Conservation (phyloP, 2,888 invertebrate species). For the Ormia ochracea region DNA sequence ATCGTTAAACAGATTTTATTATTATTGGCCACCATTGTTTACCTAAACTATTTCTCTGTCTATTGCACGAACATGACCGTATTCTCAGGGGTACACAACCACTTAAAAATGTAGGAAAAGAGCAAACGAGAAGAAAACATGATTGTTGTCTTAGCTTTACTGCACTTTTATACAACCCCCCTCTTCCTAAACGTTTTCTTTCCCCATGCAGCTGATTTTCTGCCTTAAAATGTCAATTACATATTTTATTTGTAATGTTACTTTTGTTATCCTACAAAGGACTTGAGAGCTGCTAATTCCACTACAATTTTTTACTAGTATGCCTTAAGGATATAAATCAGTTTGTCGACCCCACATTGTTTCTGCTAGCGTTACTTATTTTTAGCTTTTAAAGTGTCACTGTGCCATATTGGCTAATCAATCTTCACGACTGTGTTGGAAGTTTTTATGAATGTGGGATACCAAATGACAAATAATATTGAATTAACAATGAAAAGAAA, state of each 20-base stretch:
- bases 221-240: too few relatives aligned
- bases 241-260: too few relatives aligned
- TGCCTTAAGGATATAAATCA: neutral
- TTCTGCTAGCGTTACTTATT: neutral
- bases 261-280: too few relatives aligned
- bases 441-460: constrained; percentile 13
- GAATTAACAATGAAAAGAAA: neutral
- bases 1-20: neutral
- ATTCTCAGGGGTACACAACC: neutral
- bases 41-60: neutral
- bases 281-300: too few relatives aligned
- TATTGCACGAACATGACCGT: too few relatives aligned
- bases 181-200: too few relatives aligned
- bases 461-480: constrained; percentile 21
- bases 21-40: neutral
- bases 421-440: constrained; percentile 15
- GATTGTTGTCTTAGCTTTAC: too few relatives aligned
- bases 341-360: neutral
- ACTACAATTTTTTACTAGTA: too few relatives aligned
- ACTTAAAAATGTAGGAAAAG: neutral
- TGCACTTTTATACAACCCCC: too few relatives aligned
- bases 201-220: too few relatives aligned
- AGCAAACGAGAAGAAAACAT: neutral
- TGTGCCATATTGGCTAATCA: constrained; percentile 29
- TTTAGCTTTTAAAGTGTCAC: constrained; percentile 10